Percentiles rank a stretch among this genome's conserved stretches.
phyloP scores from a whole-genome alignment of 1,140 invertebrate genomes.

The Galendromus occidentalis region DNA sequence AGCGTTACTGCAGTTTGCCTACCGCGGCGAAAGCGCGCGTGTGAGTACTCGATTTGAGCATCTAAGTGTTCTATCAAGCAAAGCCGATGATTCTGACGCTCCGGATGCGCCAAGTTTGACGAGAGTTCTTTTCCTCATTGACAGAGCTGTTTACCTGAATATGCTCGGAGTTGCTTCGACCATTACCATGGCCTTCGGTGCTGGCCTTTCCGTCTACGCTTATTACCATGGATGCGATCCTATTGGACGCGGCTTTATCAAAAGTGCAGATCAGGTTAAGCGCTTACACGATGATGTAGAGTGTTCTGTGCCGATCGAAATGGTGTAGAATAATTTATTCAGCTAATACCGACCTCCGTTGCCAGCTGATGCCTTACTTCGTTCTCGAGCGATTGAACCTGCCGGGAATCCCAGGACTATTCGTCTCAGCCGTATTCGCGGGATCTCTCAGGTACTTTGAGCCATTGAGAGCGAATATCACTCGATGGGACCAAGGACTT shows the following conservation, averaged over 20 bases:
- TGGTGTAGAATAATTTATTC: too few relatives aligned
- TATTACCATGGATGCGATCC: conserved; percentile 29
- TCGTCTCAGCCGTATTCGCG: conserved; percentile 21
- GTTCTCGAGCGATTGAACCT: conserved; percentile 10
- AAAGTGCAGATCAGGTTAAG: conserved; percentile 23
- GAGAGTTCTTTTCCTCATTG: too few relatives aligned
- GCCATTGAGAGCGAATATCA: neutral
- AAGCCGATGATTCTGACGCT: too few relatives aligned
- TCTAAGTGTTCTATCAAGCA: too few relatives aligned
- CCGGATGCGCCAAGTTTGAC: too few relatives aligned
- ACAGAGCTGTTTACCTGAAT: conserved; percentile 26
- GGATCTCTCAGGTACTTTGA: conserved; percentile 18
- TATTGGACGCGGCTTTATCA: conserved; percentile 31
- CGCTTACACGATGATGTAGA: neutral
- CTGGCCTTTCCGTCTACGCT: conserved; percentile 29
- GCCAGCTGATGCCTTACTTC: neutral
- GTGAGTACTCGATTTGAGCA: conserved; percentile 11
- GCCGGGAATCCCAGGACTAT: conserved; percentile 21
- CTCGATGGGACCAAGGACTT: too few relatives aligned
- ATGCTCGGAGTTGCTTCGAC: conserved; percentile 25
- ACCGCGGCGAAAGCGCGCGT: conserved; percentile 21
- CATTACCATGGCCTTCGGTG: conserved; percentile 24
- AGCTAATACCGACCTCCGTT: too few relatives aligned
- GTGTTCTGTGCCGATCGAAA: neutral
- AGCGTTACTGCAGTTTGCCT: conserved; percentile 24